Base-by-base conservation (phyloP, 2,888 invertebrate species). In the Galeopsomyia nigrocyanea region DNA sequence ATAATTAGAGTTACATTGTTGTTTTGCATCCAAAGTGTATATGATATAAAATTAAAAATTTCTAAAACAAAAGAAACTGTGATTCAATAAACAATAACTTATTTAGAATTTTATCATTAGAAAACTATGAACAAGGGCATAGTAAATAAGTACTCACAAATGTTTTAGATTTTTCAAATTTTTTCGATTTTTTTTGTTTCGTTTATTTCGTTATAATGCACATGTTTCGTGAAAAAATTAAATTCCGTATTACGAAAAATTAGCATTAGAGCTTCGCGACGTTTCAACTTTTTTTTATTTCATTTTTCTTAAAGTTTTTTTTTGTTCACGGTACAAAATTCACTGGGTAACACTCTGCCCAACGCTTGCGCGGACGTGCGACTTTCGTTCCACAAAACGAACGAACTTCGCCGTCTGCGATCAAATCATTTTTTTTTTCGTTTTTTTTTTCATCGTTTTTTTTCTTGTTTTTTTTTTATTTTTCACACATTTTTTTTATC, bases 161-260 rank as follows among this genome's bases (percentile, higher is more conserved):
- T 39, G 31, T 73, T 60, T 69, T 73, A 51, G 50, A 75, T 71
- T 72, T 81, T 80, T 74, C 71, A 79, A 19, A 64, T 78, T 71
- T 86, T 85, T 86, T 86, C 80, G 82, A 79, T 83, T 85, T 86
- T 86, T 86, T 86, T 86, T 86, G 80, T 79, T 81, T 82, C 75
- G 80, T 85, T 86, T 86, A 84, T 85, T 86, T 85, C 84, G 71
- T 86, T 85, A 82, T 84, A 86, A 86, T 86, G 86, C 86, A 86
- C 84, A 86, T 86, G 82, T 85, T 86, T 85, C 85, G 86, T 86
- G 86, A 86, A 86, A 86, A 86, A 86, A 86, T 86, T 86, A 86
- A 86, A 85, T 86, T 85, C 84, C 86, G 80, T 84, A 80, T 80
- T 84, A 86, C 82, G 85, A 86, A 39, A 39, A 84, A 86, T 86